phyloP scores from a whole-genome alignment of 2,888 invertebrate genomes.

The Drosophila borborema region DNA sequence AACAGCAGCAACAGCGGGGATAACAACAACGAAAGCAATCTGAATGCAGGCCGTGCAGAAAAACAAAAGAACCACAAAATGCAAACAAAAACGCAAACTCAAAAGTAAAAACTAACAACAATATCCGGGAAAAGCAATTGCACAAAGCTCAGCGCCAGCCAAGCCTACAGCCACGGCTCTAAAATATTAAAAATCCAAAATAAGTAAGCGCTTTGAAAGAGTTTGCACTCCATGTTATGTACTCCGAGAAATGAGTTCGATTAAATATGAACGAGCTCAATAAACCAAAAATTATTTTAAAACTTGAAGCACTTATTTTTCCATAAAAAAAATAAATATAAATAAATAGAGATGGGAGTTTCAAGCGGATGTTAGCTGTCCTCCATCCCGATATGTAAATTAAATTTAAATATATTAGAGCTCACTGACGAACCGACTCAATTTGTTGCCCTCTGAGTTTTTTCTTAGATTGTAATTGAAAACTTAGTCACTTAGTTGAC shows the following conservation, averaged over 20 bases:
- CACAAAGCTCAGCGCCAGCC: constrained; percentile 65
- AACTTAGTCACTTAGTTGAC: too few species aligned
- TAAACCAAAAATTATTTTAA: background rate
- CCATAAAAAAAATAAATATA: too few species aligned
- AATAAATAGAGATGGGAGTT: too few species aligned
- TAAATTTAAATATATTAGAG: too few species aligned
- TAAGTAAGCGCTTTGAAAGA: constrained; percentile 20
- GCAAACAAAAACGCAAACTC: constrained; percentile 69
- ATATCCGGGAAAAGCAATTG: constrained; percentile 79
- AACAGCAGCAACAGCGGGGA: constrained; percentile 11
- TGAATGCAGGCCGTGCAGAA: constrained; percentile 68
- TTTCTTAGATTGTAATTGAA: too few species aligned
- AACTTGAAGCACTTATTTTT: background rate
- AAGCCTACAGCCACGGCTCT: constrained; percentile 27
- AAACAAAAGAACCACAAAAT: constrained; percentile 70
- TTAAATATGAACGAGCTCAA: background rate
- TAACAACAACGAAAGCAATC: constrained; percentile 56
- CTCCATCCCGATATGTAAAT: too few species aligned
- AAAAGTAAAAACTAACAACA: constrained; percentile 76
- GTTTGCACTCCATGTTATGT: background rate
- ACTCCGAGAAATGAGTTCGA: background rate
- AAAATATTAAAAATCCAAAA: constrained; percentile 61
- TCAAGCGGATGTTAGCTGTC: too few species aligned
- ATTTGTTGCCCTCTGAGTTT: too few species aligned
- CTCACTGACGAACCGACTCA: too few species aligned